Evolutionary conservation across 2,888 invertebrate species (phyloP).

Genomic region (Polymixis flavicincta): DNA sequence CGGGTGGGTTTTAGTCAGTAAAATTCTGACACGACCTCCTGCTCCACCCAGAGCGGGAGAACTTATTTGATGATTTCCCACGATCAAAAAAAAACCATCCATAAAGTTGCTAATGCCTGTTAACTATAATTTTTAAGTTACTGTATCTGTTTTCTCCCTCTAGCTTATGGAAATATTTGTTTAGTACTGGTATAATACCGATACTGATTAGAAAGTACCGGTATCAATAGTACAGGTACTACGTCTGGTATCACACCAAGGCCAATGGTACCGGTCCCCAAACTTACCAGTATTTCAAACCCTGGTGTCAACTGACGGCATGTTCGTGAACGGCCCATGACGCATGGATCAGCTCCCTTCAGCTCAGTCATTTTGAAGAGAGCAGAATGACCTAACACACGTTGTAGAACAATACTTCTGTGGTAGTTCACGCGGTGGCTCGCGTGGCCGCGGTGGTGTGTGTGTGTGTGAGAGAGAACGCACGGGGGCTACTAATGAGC

Average conservation of each 20-base stretch:
- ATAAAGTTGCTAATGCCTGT: too few relatives aligned
- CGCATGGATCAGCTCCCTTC: not conserved
- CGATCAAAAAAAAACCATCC: too few relatives aligned
- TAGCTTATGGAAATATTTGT: not conserved
- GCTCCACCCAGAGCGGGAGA: too few relatives aligned
- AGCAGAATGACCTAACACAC: not conserved
- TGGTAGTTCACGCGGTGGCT: not conserved
- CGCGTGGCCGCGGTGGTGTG: not conserved
- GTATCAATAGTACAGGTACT: not conserved
- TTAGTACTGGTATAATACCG: not conserved
- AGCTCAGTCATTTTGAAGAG: not conserved
- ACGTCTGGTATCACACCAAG: not conserved
- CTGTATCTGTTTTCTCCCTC: not conserved
- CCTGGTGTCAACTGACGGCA: too few relatives aligned
- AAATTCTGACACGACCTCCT: too few relatives aligned
- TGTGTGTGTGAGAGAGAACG: constrained; percentile 5
- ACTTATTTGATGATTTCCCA: too few relatives aligned
- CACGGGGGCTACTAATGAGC: constrained; percentile 52
- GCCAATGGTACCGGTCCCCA: too few relatives aligned
- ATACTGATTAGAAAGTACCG: not conserved
- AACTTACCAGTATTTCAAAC: too few relatives aligned
- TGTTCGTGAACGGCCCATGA: not conserved
- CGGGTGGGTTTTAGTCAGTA: too few relatives aligned
- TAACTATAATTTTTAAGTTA: not conserved
- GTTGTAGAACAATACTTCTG: constrained; percentile 14